Conservation (phyloP, 1,140 invertebrate species). For the Tigriopus japonicus region DNA sequence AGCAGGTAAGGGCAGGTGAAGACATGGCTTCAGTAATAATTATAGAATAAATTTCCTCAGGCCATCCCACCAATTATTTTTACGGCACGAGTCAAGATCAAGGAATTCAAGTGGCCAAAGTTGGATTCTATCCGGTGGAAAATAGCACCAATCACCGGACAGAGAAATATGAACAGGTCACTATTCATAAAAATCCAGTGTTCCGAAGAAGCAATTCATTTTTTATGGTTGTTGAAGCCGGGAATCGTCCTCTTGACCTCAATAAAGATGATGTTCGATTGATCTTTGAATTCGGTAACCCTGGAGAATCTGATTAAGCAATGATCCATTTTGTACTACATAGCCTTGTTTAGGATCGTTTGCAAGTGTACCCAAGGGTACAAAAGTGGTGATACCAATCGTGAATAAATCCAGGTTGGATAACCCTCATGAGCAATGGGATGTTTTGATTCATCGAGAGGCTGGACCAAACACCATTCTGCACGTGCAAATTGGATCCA, state of each 20-base stretch:
- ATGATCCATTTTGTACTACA: no score
- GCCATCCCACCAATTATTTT: no score
- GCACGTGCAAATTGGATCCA: constrained; percentile 25
- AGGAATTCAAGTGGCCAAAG: no score
- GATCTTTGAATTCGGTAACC: constrained; percentile 24
- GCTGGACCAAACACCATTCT: constrained; percentile 34
- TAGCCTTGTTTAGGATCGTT: constrained; percentile 18
- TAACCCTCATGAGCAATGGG: constrained; percentile 29
- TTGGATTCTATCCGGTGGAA: constrained; percentile 22
- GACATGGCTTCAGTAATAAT: no score
- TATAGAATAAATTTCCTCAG: no score
- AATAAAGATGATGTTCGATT: constrained; percentile 23
- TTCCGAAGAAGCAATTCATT: constrained; percentile 28
- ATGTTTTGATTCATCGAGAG: constrained; percentile 30
- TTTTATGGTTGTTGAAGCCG: constrained; percentile 24
- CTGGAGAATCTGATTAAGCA: no score
- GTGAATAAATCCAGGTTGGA: constrained; percentile 28
- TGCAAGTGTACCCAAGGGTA: constrained; percentile 37
- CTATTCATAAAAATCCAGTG: constrained; percentile 26
- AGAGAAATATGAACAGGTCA: constrained; percentile 37
- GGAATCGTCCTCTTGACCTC: constrained; percentile 21
- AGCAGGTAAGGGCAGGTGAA: no score
- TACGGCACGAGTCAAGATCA: no score
- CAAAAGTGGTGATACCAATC: constrained; percentile 29
- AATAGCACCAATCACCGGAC: constrained; percentile 43